Base-by-base conservation (phyloP, 2,113 vertebrate species). In the Actenoides lindsayi region DNA sequence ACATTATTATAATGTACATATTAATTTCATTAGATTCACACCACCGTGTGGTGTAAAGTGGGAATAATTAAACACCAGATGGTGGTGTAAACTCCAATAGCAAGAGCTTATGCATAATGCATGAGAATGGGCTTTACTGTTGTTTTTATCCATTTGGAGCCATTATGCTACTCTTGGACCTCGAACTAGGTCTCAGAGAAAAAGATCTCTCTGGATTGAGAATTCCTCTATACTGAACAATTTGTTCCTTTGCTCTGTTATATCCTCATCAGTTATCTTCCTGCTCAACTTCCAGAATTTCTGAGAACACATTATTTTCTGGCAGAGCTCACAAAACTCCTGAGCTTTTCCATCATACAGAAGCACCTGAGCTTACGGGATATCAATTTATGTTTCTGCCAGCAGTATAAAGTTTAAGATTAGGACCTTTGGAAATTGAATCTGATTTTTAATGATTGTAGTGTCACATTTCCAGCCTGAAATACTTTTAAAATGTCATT, bases 21-120 rank as follows among this genome's bases (percentile, higher is more conserved):
- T 96, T 97, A 96, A 93, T 97, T 97, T 94, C 94, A 96, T 98
- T 97, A 98, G 97, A 97, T 98, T 97, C 96, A 89, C 87, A 98
- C 92, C 96, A 98, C 97, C 91, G 67, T 97, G 97, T 98, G 98
- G 97, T 96, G 70, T 97, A 97, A 98, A 96, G 97, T 2, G 18
- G 98, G 97, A 98, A 98, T 98, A 98, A 98, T 98, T 98, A 98
- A 98, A 97, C 96, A 98, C 96, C 98, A 98, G 98, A 98, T 98
- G 98, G 98, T 98, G 96, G 96, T 97, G 96, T 93, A 97, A 97
- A 96, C 95, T 98, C 97, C 94, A 97, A 98, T 96, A 97, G 97
- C 3, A 63, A 97, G 85, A 96, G 63, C 48, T 93, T 84, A 97
- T 98, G 93, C 96, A 98, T 98, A 97, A 98, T 98, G 93, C 94